Base-by-base conservation (phyloP, 2,113 vertebrate genomes). In the Pycnonotus jocosus region DNA sequence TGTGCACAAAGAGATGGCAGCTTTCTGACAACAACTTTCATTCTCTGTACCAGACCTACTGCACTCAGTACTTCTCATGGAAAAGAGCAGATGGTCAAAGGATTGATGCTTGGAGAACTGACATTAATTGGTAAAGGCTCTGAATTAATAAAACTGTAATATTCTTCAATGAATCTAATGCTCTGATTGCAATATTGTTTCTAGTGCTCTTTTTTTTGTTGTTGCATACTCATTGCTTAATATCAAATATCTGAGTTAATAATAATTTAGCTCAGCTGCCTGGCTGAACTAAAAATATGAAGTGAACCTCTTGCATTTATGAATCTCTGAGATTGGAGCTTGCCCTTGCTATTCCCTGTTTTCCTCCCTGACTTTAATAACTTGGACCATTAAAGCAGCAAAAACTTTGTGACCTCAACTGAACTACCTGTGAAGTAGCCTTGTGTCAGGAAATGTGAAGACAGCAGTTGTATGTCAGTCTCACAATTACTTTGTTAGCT, bases 81-180 rank as follows among this genome's bases (percentile, higher is more conserved):
- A 62, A 91, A 78, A 64, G 20, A 62, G 33, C 56, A 92, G 44
- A n/a, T 7, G 3, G 72, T 74, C 56, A 81, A 73, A 58, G 27
- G 7, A 30, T 10, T 95, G 81, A 60, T 85, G 58, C 28, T 90
- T 28, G 86, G 47, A 84, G 33, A 82, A 69, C 44, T 93, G 65
- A 68, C 40, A 60, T 15, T 87, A 31, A 51, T 90, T 87, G 51
- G 31, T 64, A 60, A 85, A 91, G 35, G 5, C 13, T 74, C 44
- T 85, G 53, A 81, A 94, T 96, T 81, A 87, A 90, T 85, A 68
- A 86, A 95, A 71, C 5, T 30, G 64, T 89, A 68, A 79, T 64
- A 85, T 51, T 74, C 35, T 62, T 74, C 73, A 51, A 37, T 68
- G 1, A 86, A 71, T 74, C 44, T 66, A 66, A 31, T 51, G 35